Base-by-base conservation (phyloP, 2,113 vertebrate species). In the Nyctibius bracteatus region DNA sequence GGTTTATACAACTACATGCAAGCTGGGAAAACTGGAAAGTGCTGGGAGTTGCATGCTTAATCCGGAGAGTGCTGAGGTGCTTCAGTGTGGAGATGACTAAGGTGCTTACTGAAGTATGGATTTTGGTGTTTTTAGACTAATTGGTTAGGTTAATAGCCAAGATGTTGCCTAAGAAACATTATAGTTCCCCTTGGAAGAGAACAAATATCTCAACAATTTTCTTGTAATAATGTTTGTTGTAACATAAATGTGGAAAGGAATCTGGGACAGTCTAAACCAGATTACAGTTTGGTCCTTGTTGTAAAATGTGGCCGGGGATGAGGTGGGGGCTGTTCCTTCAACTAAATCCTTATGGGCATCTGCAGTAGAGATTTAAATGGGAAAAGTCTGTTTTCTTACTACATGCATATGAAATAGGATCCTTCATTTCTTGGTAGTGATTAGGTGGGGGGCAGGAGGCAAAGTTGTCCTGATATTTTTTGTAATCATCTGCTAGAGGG, bases 361-460 rank as follows among this genome's bases (percentile, higher is more conserved):
- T 84, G 31, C 24, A 79, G 10, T 1, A 67, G 66, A 41, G 17
- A 31, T 19, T 82, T 35, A 72, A 81, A 55, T 1, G 3, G 59
- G 47, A 35, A 17, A 68, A 67, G 27, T 47, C 37, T 66, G 12
- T 52, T 88, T 89, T 62, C 44, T 80, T 70, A 20, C 27, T 67
- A 23, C 16, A 3, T 8, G 5, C 3, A 2, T n/a, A 14, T 37
- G n/a, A 54, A 35, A 73, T 6, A 10, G 14, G 19, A 28, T 46
- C 15, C 30, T 79, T 6, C 5, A 3, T 22, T 7, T 77, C 20
- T 70, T 70, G 33, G 7, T 16, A 19, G 18, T 21, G 46, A 7
- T 10, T 21, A 28, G 5, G 9, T 1, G 3, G 2, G 16, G 3
- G 63, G 43, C 37, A 28, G 8, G 16, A 43, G 25, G 2, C 0